phyloP scores from a whole-genome alignment of 2,888 invertebrate species.

The Aradus depressus region DNA sequence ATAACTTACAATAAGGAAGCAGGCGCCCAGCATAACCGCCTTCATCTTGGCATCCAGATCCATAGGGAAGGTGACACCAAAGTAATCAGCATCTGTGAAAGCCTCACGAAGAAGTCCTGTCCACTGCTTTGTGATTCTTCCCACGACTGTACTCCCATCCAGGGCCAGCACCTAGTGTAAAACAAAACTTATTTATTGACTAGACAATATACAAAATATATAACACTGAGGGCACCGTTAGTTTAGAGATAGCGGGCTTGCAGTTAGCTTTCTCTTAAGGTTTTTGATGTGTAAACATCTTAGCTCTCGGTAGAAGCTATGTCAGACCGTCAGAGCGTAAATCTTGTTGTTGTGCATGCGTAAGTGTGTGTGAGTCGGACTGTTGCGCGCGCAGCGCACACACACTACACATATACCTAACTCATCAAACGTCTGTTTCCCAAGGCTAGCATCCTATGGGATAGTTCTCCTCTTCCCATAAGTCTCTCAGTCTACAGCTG shows the following conservation, averaged over 20 bases:
- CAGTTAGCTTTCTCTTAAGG: neutral
- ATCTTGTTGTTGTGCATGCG: too few relatives aligned
- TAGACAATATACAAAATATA: neutral
- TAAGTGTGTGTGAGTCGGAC: too few relatives aligned
- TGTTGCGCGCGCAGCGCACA: too few relatives aligned
- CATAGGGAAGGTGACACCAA: conserved; percentile 82
- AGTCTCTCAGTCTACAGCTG: too few relatives aligned
- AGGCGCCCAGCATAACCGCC: conserved; percentile 65
- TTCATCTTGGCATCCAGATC: conserved; percentile 79
- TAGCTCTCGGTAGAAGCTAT: neutral
- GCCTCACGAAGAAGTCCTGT: conserved; percentile 67
- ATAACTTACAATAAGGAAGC: conserved; percentile 41
- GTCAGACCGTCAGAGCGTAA: too few relatives aligned
- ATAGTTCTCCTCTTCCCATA: too few relatives aligned
- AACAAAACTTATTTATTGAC: neutral
- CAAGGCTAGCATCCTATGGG: too few relatives aligned
- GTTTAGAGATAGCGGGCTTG: neutral
- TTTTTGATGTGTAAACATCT: neutral
- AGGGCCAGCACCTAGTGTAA: conserved; percentile 54
- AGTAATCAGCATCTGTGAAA: conserved; percentile 79
- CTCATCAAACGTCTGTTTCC: too few relatives aligned
- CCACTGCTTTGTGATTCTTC: conserved; percentile 85
- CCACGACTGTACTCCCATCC: conserved; percentile 66
- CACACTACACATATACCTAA: too few relatives aligned
- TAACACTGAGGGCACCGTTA: neutral